Conservation (phyloP, 2,888 invertebrate species). For the Tupiocoris notatus region DNA sequence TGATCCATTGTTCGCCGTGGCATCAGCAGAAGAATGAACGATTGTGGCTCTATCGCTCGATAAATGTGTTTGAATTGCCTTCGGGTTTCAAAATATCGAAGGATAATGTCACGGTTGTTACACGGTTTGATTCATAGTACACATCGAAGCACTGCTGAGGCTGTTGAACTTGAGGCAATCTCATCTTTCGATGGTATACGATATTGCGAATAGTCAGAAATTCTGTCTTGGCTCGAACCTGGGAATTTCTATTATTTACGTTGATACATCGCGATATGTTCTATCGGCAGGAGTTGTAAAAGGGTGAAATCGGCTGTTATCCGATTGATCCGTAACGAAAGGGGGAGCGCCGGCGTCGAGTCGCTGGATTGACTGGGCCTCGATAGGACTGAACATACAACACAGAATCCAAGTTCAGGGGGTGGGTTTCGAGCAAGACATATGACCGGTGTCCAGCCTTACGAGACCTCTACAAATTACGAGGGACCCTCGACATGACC, state of each 20-base stretch:
- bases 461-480: constrained; percentile 35
- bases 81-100: background rate
- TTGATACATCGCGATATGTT: background rate
- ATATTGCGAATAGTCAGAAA: too few species aligned
- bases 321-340: background rate
- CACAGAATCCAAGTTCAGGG: background rate
- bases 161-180: too few species aligned
- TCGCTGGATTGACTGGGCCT: background rate
- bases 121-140: background rate
- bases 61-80: background rate
- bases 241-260: background rate
- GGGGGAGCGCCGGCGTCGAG: background rate
- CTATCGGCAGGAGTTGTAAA: background rate
- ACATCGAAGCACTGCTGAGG: too few species aligned
- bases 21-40: background rate
- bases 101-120: background rate
- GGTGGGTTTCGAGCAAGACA: constrained; percentile 22
- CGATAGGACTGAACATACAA: background rate
- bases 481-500: background rate
- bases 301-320: background rate
- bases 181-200: too few species aligned
- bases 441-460: constrained; percentile 34
- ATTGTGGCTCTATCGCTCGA: background rate
- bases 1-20: background rate
- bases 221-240: background rate